Base-by-base conservation (phyloP, 2,888 invertebrate species). In the Erebia epiphron region DNA sequence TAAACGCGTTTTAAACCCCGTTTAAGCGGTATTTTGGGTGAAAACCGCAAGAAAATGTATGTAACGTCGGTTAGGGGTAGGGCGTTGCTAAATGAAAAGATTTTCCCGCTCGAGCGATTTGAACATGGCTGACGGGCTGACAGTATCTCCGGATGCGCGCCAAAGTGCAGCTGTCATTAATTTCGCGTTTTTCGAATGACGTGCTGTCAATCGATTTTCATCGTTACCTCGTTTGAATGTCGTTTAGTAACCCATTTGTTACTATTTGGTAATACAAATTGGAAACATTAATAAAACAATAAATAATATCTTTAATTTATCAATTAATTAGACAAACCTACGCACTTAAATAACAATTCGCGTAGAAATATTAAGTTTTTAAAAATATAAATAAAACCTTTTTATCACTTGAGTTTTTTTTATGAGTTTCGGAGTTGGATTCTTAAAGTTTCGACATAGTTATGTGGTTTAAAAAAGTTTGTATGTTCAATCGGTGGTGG, bases 1-100 rank as follows among this genome's bases (percentile, higher is more conserved):
- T 91, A 92, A 92, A 89, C 88, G 88, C 83, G 88, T 76, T 84
- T 89, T 92, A 92, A 92, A 85, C 79, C 88, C 87, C 92, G 91
- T 92, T 93, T 93, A 93, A 92, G 92, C 92, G 92, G 92, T 92
- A 85, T 91, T 93, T 93, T 93, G 89, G 89, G 80, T 84, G 87
- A 91, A 92, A 92, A 92, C 92, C 92, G 84, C 92, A 91, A 88
- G 92, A 92, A 92, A 92, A 91, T 91, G 89, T 91, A 90, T 85
- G 91, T 88, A 87, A 88, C 88, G 74, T 79, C 89, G 83, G 90
- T 89, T 89, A 89, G 86, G 89, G 89, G 89, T 83, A 87, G 91
- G 91, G 92, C 90, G 91, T 89, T 87, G 84, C 87, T 92, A 91
- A 92, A 90, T 90, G 90, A 88, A 88, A 89, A 89, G 86, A 80